Base-by-base conservation (phyloP, 2,888 invertebrate genomes). In the Cephalotes varians region DNA sequence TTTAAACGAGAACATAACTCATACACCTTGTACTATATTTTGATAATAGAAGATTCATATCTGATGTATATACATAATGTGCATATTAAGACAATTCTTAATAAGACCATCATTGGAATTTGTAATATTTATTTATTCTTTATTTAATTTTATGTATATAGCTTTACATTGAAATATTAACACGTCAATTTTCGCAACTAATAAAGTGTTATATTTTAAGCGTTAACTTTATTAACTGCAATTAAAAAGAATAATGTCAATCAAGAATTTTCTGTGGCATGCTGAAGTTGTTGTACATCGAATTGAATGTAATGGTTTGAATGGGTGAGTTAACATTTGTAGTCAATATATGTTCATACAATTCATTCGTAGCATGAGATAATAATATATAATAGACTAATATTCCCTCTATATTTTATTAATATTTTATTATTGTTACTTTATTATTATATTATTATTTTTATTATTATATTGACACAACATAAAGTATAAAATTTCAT, bases 331-430 rank as follows among this genome's bases (percentile, higher is more conserved):
- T 82, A 84, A 87, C 80, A 88, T 85, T 81, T 85, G 76, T 86
- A 88, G 86, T 90, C 85, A 86, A 89, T 87, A 85, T 87, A 86
- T 86, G 85, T 87, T 89, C 90, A 85, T 77, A 82, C 58, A 81
- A 88, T 83, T 89, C 87, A 88, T 90, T 85, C 87, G 85, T 90
- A 58, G 87, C 86, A 83, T 84, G 82, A 88, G 84, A 90, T 89
- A 40, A 85, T 87, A 89, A 87, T 84, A 84, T 88, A 85, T 69
- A 82, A 87, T 87, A 87, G 85, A 86, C 80, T 82, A 89, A 87
- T 91, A 90, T 88, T 91, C 85, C 88, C 85, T 76, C 81, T 82
- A 89, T 83, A 88, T 84, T 85, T 86, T 83, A 69, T 28, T 79
- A 82, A 80, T 84, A 90, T 77, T 85, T 84, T 82, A 72, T 69